Evolutionary conservation across 2,888 invertebrate species (phyloP), one percentile per base, ranked within the genome.

Genomic region (Agrochola litura): DNA sequence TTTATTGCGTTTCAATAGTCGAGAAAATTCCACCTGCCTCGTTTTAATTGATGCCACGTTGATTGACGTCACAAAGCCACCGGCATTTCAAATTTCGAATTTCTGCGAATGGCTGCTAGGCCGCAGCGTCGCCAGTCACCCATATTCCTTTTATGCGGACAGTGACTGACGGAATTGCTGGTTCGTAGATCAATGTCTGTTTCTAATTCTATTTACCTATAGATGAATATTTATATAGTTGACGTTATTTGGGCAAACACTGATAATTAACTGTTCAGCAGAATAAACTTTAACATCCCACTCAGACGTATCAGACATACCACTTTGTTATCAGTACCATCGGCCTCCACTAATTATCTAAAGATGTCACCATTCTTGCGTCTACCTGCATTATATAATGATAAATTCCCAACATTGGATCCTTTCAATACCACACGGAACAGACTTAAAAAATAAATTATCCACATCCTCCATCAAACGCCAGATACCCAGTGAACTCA

Each of bases 31-130:
- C 46, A 52, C 14, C 30, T 37, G 65, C n/a, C 68, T 69, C 41
- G 54, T 65, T 75, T 58, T 73, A 64, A 46, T 64, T 10, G 37
- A 61, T 49, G 61, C 14, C 49, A 30, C 19, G 4, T 52, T 66
- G 52, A 76, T 56, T 72, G 71, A 71, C 54, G 58, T 71, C 58
- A 54, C 46, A 37, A 68, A 72, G 14, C 58, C 25, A 43, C 46
- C 41, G 16, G 76, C 22, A 52, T 82, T 60, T 68, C 25, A n/a
- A 82, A 4, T 49, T 70, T 67, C 22, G 63, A 68, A 83, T 65
- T 71, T 54, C 67, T 46, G 14, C 83, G 25, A 60, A 77, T 77
- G 43, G 63, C 22, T 19, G 67, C n/a, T 37, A 65, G 56, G 30
- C 61, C 37, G 25, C 52, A 52, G 41, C 25, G 25, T 16, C 14